These are phyloP conservation scores for Lucinisca nassula DNA, from an alignment of 2,888 invertebrate species.

Conservation along the genomic window DNA sequence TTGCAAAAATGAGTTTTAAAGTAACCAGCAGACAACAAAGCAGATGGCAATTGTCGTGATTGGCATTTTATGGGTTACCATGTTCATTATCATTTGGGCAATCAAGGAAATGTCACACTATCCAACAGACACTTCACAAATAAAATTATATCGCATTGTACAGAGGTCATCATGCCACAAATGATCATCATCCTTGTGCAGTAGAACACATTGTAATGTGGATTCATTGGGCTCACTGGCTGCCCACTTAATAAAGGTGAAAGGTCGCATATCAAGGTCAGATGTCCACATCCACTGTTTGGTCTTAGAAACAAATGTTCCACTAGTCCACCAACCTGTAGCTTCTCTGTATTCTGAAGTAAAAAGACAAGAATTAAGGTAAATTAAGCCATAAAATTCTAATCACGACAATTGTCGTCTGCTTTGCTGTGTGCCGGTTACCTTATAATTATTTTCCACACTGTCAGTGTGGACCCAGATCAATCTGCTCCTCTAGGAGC, in stretches of 20 bases:
- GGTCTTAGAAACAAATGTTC: conserved; percentile 78
- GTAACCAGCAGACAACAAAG: no score
- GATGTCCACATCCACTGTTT: conserved; percentile 85
- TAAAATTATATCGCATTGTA: conserved; percentile 79
- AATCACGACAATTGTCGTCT: no score
- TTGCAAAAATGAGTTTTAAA: no score
- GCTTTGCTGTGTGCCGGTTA: no score
- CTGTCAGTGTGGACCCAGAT: no score
- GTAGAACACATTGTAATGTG: conserved; percentile 80
- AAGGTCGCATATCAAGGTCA: conserved; percentile 73
- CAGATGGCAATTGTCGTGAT: no score
- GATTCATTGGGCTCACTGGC: conserved; percentile 79
- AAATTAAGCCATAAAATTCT: no score
- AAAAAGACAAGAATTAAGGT: not conserved
- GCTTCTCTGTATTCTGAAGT: conserved; percentile 71
- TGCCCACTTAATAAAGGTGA: conserved; percentile 82
- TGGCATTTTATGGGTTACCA: no score
- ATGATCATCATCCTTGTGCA: conserved; percentile 72
- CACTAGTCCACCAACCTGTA: conserved; percentile 84
- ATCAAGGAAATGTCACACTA: no score
- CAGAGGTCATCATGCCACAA: conserved; percentile 83
- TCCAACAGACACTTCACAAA: conserved; percentile 73
- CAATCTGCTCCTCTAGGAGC: no score
- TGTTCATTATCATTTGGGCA: no score
- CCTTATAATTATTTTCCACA: no score